phyloP scores from a whole-genome alignment of 2,888 invertebrate species.

The Polydesmus complanatus region DNA sequence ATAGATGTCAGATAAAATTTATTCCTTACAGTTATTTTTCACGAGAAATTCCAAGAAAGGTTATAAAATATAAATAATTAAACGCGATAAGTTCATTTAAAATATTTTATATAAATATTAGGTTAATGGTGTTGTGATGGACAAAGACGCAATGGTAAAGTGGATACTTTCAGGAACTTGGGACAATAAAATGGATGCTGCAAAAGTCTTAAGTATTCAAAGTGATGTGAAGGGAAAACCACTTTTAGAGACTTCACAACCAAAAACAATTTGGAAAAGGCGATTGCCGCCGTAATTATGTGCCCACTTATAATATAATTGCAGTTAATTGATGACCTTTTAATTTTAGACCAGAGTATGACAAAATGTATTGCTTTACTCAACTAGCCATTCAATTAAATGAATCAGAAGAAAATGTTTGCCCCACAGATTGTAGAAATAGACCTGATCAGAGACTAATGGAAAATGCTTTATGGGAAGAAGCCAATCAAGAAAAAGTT shows the following conservation, averaged over 20 bases:
- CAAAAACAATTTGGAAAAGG: constrained; percentile 73
- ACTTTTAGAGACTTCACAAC: constrained; percentile 81
- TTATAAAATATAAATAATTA: constrained; percentile 33
- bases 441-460: constrained; percentile 96
- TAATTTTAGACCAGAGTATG: constrained; percentile 42
- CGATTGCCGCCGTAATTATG: constrained; percentile 51
- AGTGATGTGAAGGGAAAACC: constrained; percentile 53
- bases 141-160: constrained; percentile 40
- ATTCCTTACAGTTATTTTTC: constrained; percentile 98
- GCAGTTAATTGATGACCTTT: background rate
- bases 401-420: constrained; percentile 79
- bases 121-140: constrained; percentile 55
- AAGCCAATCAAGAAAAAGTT: constrained; percentile 59
- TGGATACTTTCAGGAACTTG: constrained; percentile 73
- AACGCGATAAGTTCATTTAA: background rate
- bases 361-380: constrained; percentile 85
- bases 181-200: constrained; percentile 91
- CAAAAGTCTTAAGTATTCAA: constrained; percentile 61
- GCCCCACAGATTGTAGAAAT: constrained; percentile 83
- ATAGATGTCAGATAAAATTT: constrained; percentile 92
- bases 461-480: constrained; percentile 87
- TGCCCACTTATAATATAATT: background rate
- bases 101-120: constrained; percentile 26
- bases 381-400: constrained; percentile 90
- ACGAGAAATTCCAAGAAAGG: constrained; percentile 82